A percentile compares a stretch with the other conserved stretches of the same genome.
Evolutionary conservation across 2,888 invertebrate genomes (phyloP).

Genomic region (Lepidocyrtoides sp.): DNA sequence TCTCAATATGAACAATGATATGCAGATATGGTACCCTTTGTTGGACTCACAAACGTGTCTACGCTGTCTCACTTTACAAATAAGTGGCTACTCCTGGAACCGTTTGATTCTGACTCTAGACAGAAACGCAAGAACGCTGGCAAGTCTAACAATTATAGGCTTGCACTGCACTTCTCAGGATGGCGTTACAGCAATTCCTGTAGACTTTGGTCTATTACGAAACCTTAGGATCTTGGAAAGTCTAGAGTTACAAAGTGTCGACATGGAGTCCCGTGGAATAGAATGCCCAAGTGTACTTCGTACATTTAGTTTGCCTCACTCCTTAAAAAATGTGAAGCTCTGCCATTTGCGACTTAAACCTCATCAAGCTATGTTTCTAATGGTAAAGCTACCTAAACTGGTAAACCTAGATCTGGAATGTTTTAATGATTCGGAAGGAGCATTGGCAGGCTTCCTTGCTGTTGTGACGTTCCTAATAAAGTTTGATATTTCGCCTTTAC

Average conservation of each 20-base stretch:
- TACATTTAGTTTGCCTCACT: conserved; percentile 60
- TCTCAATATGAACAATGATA: conserved; percentile 9
- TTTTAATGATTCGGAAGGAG: conserved; percentile 68
- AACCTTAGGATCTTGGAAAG: conserved; percentile 48
- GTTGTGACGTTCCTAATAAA: conserved; percentile 73
- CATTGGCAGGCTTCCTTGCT: conserved; percentile 56
- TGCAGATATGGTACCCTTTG: conserved; percentile 44
- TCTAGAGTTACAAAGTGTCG: conserved; percentile 67
- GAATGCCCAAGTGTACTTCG: conserved; percentile 40
- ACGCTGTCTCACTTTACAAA: conserved; percentile 54
- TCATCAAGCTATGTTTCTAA: conserved; percentile 75
- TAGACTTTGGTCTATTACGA: conserved; percentile 69
- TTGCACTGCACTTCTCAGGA: conserved; percentile 52
- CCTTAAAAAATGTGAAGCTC: conserved; percentile 65
- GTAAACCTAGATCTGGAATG: conserved; percentile 49
- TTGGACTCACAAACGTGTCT: conserved; percentile 31
- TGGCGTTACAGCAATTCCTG: conserved; percentile 56
- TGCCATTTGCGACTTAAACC: conserved; percentile 65
- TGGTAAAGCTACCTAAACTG: conserved; percentile 69
- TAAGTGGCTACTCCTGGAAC: conserved; percentile 64
- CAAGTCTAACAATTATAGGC: conserved; percentile 55
- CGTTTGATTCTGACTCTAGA: conserved; percentile 58
- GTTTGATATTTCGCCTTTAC: conserved; percentile 70
- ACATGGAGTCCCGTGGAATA: conserved; percentile 62
- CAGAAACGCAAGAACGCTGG: conserved; percentile 45